Conservation (phyloP, 2,888 invertebrate species). For the Leptinotarsa rubiginosa region DNA sequence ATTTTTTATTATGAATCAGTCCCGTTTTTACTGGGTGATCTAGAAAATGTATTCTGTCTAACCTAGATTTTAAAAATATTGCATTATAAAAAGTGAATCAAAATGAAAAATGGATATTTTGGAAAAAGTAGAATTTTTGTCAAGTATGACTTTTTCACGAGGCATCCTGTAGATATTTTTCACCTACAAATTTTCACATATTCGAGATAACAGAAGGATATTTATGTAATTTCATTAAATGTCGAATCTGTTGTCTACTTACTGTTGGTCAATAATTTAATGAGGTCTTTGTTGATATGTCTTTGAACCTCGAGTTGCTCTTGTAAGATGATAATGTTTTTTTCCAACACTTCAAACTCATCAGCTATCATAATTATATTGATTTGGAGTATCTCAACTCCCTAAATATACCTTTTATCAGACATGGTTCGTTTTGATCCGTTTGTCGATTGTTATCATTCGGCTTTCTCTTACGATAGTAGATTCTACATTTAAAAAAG, state of each 20-base stretch:
- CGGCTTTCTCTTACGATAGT: slow-evolving; percentile 19
- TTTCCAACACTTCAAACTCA: slow-evolving; percentile 18
- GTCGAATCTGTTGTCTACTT: slow-evolving; percentile 4
- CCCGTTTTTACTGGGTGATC: too few species aligned
- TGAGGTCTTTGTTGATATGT: slow-evolving; percentile 6
- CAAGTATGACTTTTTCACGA: too few species aligned
- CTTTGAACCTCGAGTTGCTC: slow-evolving; percentile 13
- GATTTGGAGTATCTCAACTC: slow-evolving; percentile 21
- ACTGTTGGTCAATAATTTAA: slow-evolving; percentile 8
- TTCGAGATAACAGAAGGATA: background rate
- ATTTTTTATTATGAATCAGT: too few species aligned
- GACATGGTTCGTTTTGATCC: slow-evolving; percentile 1
- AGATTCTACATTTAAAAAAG: slow-evolving; percentile 29
- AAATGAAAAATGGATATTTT: too few species aligned
- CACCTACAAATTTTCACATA: background rate
- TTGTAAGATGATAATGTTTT: slow-evolving; percentile 13
- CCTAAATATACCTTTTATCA: slow-evolving; percentile 22
- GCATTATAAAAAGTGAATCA: too few species aligned
- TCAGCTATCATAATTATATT: slow-evolving; percentile 3
- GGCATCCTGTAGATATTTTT: too few species aligned
- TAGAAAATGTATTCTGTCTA: too few species aligned
- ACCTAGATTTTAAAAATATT: too few species aligned
- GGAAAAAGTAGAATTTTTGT: too few species aligned
- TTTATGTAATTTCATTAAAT: background rate
- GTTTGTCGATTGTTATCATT: slow-evolving; percentile 30